phyloP scores from a whole-genome alignment of 2,888 invertebrate species.

The Augiades crinisus region DNA sequence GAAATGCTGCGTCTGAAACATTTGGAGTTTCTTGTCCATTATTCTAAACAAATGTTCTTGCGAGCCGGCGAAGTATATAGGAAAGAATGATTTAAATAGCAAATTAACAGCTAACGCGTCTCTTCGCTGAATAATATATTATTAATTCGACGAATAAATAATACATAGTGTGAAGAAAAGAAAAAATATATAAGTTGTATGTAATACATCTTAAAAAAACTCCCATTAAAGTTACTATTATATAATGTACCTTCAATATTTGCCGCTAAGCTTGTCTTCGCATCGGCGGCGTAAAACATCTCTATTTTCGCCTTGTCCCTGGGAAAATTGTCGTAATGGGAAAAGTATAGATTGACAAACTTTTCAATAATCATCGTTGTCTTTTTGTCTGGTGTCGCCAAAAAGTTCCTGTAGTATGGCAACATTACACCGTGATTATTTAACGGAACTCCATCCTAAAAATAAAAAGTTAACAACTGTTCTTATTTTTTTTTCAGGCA shows the following conservation, averaged over 20 bases:
- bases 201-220: too few species aligned
- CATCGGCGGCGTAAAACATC: constrained; percentile 47
- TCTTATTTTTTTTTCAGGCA: too few species aligned
- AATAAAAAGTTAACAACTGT: constrained; percentile 26
- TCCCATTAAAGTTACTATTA: not conserved
- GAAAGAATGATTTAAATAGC: too few species aligned
- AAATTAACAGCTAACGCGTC: too few species aligned
- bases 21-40: too few species aligned
- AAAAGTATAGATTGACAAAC: constrained; percentile 59
- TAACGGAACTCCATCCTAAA: constrained; percentile 65
- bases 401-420: constrained; percentile 56
- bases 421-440: constrained; percentile 51
- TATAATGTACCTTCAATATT: not conserved
- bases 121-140: too few species aligned
- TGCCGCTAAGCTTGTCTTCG: constrained; percentile 15
- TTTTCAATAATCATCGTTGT: constrained; percentile 61
- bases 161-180: too few species aligned
- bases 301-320: constrained; percentile 37
- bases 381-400: constrained; percentile 43
- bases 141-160: too few species aligned
- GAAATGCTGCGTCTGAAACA: constrained; percentile 1
- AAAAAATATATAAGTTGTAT: too few species aligned
- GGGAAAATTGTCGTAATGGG: constrained; percentile 48
- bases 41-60: too few species aligned
- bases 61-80: too few species aligned